These are phyloP conservation scores for Heliconius nattereri DNA, from an alignment of 1,140 invertebrate species.

Conservation along the genomic window DNA sequence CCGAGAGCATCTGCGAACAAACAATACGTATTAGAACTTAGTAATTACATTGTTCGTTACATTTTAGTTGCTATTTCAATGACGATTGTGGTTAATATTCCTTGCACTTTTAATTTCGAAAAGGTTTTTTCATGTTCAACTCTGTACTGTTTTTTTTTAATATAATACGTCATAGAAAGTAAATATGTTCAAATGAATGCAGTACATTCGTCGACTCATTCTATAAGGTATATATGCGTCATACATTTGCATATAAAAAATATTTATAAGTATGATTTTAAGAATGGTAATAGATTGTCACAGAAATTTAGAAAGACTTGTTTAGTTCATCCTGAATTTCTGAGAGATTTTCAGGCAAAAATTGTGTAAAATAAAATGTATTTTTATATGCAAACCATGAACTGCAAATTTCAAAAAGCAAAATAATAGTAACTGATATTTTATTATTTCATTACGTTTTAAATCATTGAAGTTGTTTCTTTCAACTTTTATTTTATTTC, in stretches of 20 bases:
- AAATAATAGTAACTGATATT: too few relatives aligned
- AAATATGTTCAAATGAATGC: conserved; percentile 9
- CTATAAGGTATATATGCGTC: neutral
- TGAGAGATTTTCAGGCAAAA: too few relatives aligned
- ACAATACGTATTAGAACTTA: conserved; percentile 45
- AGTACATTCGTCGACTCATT: neutral
- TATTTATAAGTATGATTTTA: too few relatives aligned
- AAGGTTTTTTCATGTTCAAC: neutral
- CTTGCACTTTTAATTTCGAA: neutral
- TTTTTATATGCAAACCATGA: too few relatives aligned
- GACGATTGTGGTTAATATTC: conserved; percentile 1
- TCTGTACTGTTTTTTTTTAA: neutral
- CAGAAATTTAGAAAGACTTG: too few relatives aligned
- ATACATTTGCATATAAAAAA: neutral
- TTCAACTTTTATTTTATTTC: too few relatives aligned
- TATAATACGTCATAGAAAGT: neutral
- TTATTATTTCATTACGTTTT: too few relatives aligned
- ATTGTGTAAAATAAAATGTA: too few relatives aligned
- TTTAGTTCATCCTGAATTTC: too few relatives aligned
- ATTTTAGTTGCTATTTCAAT: conserved; percentile 33
- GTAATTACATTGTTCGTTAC: conserved; percentile 42
- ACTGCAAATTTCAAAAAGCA: too few relatives aligned
- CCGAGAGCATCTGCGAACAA: conserved; percentile 61
- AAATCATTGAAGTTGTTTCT: too few relatives aligned
- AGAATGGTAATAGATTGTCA: too few relatives aligned